A percentile compares a stretch with the other conserved stretches of the same genome.
Evolutionary conservation across 2,797 vertebrate species (phyloP).

Genomic region (Heliangelus exortis): DNA sequence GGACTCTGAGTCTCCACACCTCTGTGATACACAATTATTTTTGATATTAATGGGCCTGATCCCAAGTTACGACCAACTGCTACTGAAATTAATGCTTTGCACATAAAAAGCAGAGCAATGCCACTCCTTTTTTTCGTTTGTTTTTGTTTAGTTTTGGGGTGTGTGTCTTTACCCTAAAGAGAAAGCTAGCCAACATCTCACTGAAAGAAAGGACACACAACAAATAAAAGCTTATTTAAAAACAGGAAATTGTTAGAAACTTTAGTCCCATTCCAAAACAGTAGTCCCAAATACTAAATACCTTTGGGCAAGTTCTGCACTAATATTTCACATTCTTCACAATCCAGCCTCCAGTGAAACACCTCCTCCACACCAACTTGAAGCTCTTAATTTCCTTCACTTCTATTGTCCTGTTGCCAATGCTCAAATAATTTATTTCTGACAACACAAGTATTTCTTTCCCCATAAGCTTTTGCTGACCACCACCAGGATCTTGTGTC

Average conservation of each 20-base stretch:
- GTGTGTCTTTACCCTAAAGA: background rate
- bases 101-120: background rate
- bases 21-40: background rate
- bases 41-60: background rate
- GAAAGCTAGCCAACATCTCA: background rate
- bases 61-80: background rate
- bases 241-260: background rate
- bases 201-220: background rate
- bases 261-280: background rate
- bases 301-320: background rate
- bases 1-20: background rate
- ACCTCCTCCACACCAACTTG: background rate
- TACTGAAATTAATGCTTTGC: background rate
- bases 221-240: background rate
- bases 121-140: background rate
- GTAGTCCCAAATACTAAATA: background rate
- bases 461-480: constrained; percentile 21
- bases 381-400: background rate
- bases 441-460: constrained; percentile 16
- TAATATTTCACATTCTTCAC: background rate
- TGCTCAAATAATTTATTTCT: background rate
- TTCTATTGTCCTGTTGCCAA: background rate
- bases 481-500: background rate
- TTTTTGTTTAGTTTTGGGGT: too few relatives aligned
- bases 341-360: background rate